Evolutionary conservation across 1,140 invertebrate species (phyloP), one percentile per base, ranked within the genome.

Genomic region (Antheraea pernyi): DNA sequence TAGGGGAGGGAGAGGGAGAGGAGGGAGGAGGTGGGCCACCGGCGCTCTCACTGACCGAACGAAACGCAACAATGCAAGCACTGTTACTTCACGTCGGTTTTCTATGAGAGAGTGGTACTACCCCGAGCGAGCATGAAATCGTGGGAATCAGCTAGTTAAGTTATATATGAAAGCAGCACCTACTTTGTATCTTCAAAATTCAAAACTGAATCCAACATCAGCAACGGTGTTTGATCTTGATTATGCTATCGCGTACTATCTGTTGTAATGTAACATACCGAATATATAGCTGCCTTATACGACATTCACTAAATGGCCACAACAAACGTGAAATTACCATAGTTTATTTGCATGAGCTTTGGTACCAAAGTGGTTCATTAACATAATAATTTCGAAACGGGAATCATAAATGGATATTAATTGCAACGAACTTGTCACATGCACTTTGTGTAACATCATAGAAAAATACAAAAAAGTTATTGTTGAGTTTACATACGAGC

Each of bases 351-450:
- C 37, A 36, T 39, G 64, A 48, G 22, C 30, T 36, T 58, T 37
- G 19, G 22, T 60, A 67, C 22, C n/a, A 72, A 72, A 65, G 48
- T 59, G 48, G 19, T 58, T 72, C 66, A 68, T 72, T 72, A 59
- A 39, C 36, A 60, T 62, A 63, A 72, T 72, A 72, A 72, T 72
- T 48, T 65, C 66, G 30, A 68, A 68, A 53, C 46, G n/a, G 19
- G 58, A 30, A 68, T 42, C 66, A 68, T 72, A 72, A 72, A 72
- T 68, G 69, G 67, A 66, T 58, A 72, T 69, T 65, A 69, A 72
- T 72, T 68, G 53, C 42, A 59, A 53, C 19, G n/a, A 61, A 19
- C 6, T 58, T 19, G 65, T 53, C 46, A 53, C 16, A 53, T 53
- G 46, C 46, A 53, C 16, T 11, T 53, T 53, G 46, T 53, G 46